A percentile compares a stretch with the other conserved stretches of the same genome.
Evolutionary conservation across 2,113 vertebrate species (phyloP).

Genomic region (Grantiella picta): DNA sequence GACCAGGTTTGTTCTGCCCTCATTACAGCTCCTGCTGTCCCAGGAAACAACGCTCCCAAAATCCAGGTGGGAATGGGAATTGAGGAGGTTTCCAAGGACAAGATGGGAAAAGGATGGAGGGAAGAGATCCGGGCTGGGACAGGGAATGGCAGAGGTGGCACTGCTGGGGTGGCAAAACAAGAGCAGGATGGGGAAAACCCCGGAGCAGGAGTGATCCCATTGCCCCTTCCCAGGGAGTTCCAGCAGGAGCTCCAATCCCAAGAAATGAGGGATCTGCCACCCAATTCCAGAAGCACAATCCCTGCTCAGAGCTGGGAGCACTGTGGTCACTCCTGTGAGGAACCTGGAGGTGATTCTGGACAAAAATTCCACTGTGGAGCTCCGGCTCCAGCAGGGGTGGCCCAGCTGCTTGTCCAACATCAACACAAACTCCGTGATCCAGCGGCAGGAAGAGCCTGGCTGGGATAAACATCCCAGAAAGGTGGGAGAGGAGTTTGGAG

Average conservation of each 20-base stretch:
- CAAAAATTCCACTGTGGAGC: neutral
- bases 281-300: neutral
- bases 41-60: rapidly evolving
- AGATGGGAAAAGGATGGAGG: neutral
- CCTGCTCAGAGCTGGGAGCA: rapidly evolving
- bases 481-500: neutral
- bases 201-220: rapidly evolving
- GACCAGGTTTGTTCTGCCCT: neutral
- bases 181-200: neutral
- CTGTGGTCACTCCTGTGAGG: rapidly evolving
- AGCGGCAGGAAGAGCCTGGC: neutral
- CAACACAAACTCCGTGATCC: neutral
- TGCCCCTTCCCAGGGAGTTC: neutral
- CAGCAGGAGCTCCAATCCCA: neutral
- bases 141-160: neutral
- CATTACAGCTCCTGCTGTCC: rapidly evolving
- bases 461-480: neutral
- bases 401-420: neutral
- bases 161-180: neutral
- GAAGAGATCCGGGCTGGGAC: neutral
- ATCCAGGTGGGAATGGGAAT: neutral
- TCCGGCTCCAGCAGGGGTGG: neutral
- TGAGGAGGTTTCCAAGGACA: rapidly evolving
- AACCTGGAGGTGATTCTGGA: neutral
- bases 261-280: neutral